Conservation (phyloP, 2,797 vertebrate species). For the Platalea minor region DNA sequence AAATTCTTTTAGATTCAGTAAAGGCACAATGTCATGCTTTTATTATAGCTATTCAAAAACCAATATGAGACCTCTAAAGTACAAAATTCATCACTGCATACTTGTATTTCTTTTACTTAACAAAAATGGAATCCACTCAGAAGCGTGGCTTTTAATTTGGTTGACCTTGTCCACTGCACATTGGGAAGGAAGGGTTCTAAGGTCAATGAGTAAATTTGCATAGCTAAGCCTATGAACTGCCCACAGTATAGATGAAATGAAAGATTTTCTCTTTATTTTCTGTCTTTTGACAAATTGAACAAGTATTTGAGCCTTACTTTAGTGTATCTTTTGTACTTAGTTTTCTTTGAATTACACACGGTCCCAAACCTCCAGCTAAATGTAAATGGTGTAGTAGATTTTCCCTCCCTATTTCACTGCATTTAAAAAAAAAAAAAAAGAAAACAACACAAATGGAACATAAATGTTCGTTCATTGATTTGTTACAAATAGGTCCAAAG, state of each 20-base stretch:
- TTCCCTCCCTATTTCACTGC: not conserved
- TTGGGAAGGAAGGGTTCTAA: not conserved
- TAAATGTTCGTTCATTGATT: not conserved
- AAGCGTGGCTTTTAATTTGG: not conserved
- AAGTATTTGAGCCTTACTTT: not conserved
- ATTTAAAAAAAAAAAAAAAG: not conserved
- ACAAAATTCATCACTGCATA: not conserved
- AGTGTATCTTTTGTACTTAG: conserved; percentile 13
- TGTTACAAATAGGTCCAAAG: not conserved
- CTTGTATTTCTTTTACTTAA: not conserved
- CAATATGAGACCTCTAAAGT: not conserved
- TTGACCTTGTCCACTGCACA: not conserved
- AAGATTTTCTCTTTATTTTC: not conserved
- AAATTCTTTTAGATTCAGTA: not conserved
- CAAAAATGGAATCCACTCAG: not conserved
- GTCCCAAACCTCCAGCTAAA: conserved; percentile 34
- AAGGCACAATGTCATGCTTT: not conserved
- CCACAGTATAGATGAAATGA: not conserved
- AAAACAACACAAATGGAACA: not conserved
- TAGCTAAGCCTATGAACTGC: not conserved
- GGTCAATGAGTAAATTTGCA: not conserved
- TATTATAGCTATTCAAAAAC: not conserved
- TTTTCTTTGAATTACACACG: conserved; percentile 48
- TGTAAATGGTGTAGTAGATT: not conserved
- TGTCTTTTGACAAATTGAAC: not conserved